Evolutionary conservation across 1,140 invertebrate species (phyloP), one percentile per base, ranked within the genome.

Genomic region (Anastrepha obliqua): DNA sequence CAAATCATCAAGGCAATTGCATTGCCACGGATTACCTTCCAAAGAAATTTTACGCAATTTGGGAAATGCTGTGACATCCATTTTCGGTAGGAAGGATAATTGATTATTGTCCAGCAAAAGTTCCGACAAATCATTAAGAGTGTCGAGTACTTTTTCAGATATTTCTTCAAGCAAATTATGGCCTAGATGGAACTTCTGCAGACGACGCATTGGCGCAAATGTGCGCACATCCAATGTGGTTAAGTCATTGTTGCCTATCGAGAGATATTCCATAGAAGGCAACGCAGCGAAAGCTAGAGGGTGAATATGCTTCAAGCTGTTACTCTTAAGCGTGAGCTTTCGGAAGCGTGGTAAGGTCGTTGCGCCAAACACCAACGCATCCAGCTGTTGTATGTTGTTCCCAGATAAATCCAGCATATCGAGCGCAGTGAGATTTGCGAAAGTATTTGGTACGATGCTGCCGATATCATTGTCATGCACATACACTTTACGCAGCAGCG

Each of bases 1-100:
- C 3, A 93, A 64, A 55, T 92, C 89, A 13, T 89, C 86, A 1
- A 91, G 90, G 51, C 92, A 93, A 0, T 90, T 88, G 85, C 92
- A 93, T 70, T 93, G 92, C 92, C 92, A 93, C 3, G 92, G 91
- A 89, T 93, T 93, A 3, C 91, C 92, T 85, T 93, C 92, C 5
- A 93, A 89, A 6, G 91, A 88, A 11, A 90, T 64, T 4, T 90
- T 90, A 3, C 89, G 89, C 0, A 93, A 78, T 8, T 89, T 89
- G 1, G 87, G 86, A 39, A 93, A 90, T 20, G 88, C 91, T 0
- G 81, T 87, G 87, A 92, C 91, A 17, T 51, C 15, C 11, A 90
- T 74, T 20, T 90, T 87, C 2, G 90, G 88, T 15, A 93, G 78
- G 86, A 90, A 93, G 0, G 92, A 91, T 2, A 93, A 87, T 60